These are phyloP conservation scores for Ectropis crepuscularia DNA, from an alignment of 2,888 invertebrate genomes.

Conservation along the genomic window DNA sequence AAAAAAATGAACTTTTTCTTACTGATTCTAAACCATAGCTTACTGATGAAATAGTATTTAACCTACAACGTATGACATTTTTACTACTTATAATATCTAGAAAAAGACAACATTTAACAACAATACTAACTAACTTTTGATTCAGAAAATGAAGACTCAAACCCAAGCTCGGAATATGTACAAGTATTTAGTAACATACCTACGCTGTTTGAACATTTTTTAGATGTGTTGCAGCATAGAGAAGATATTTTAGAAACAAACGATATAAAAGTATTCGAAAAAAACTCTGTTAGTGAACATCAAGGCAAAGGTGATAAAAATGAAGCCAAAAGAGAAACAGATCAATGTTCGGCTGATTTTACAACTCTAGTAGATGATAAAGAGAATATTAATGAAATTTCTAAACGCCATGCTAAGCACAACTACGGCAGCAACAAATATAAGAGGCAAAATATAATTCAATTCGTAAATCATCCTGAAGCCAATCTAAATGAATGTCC, in stretches of 20 bases:
- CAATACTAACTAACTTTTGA: constrained; percentile 12
- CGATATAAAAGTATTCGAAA: constrained; percentile 51
- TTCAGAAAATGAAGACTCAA: constrained; percentile 41
- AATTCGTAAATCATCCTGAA: constrained; percentile 1
- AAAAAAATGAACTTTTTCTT: too few relatives aligned
- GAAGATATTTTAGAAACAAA: constrained; percentile 63
- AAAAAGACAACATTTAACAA: not conserved
- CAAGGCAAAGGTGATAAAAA: constrained; percentile 13
- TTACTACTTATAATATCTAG: not conserved
- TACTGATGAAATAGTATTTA: too few relatives aligned
- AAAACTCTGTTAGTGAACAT: constrained; percentile 13
- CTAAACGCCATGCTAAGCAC: not conserved
- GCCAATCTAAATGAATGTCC: constrained; percentile 27
- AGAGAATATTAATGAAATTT: constrained; percentile 1
- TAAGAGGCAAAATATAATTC: constrained; percentile 7
- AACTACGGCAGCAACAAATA: constrained; percentile 1
- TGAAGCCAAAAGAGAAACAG: constrained; percentile 34
- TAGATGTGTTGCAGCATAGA: constrained; percentile 55
- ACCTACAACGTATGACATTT: too few relatives aligned
- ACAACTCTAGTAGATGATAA: constrained; percentile 7
- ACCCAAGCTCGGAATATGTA: constrained; percentile 49
- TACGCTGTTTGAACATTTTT: constrained; percentile 59
- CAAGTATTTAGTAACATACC: constrained; percentile 62
- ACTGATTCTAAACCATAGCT: too few relatives aligned
- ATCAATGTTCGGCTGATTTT: not conserved